These are phyloP conservation scores for Tachuris rubrigastra DNA, from an alignment of 2,113 vertebrate species.

Conservation along the genomic window DNA sequence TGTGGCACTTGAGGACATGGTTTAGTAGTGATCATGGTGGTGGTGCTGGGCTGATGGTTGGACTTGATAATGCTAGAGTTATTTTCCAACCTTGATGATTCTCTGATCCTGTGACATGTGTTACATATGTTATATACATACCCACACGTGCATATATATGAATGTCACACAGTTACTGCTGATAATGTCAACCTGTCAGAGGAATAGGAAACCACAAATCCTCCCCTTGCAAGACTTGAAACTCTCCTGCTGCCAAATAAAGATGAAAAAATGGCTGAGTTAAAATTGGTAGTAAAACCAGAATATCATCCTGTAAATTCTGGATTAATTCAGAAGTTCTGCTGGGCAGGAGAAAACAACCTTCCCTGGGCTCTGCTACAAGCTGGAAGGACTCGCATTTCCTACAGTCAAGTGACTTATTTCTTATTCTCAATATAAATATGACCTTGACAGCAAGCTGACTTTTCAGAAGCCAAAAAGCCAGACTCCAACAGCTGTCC, in stretches of 20 bases:
- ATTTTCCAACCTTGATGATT: background rate
- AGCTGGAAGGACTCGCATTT: background rate
- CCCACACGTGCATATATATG: accelerated
- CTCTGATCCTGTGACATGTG: too few relatives aligned
- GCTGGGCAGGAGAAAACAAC: background rate
- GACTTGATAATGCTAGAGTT: background rate
- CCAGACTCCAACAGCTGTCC: background rate
- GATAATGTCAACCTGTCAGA: background rate
- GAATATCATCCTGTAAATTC: background rate
- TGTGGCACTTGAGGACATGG: background rate
- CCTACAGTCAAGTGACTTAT: background rate
- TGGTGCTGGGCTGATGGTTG: background rate
- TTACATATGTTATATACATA: background rate
- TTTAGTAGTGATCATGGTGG: background rate
- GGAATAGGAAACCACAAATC: background rate
- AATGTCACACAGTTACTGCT: background rate
- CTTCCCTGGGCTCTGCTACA: background rate
- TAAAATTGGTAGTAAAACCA: background rate
- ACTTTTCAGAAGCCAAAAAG: background rate
- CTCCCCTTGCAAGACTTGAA: background rate
- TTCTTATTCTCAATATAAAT: background rate
- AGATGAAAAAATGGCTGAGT: background rate
- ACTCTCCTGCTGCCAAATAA: background rate
- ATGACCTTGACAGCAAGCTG: background rate
- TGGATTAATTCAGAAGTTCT: background rate